Evolutionary conservation across 1,140 invertebrate genomes (phyloP).

Genomic region (Papilio polytes): DNA sequence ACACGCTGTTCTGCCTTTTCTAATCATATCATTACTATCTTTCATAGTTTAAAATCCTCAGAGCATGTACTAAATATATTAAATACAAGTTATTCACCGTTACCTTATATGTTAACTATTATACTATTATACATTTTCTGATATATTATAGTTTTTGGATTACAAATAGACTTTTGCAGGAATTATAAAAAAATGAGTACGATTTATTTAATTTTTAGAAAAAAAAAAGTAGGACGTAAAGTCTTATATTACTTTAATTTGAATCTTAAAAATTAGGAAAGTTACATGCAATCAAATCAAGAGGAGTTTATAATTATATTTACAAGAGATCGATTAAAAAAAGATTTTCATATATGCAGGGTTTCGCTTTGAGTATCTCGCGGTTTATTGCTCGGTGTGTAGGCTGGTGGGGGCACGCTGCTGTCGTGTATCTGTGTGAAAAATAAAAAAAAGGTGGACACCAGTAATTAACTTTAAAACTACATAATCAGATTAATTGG

Average conservation of each 20-base stretch:
- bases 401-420: slow-evolving; percentile 69
- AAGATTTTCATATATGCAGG: slow-evolving; percentile 53
- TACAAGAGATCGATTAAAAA: background rate
- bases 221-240: background rate
- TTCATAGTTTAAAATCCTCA: no score
- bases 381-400: slow-evolving; percentile 60
- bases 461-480: slow-evolving; percentile 4
- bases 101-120: no score
- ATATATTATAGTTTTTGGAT: no score
- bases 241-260: background rate
- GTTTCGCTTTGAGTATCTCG: slow-evolving; percentile 50
- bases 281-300: slow-evolving; percentile 3
- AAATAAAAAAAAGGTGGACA: slow-evolving; percentile 19
- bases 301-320: slow-evolving; percentile 4
- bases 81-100: no score
- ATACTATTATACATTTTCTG: no score
- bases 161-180: no score
- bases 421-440: slow-evolving; percentile 68
- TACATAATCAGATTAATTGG: no score
- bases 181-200: no score
- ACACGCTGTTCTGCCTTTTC: no score
- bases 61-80: no score
- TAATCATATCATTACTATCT: no score
- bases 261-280: slow-evolving; percentile 9
- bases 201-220: no score